phyloP scores from a whole-genome alignment of 2,888 invertebrate genomes.

The Rhingia campestris region DNA sequence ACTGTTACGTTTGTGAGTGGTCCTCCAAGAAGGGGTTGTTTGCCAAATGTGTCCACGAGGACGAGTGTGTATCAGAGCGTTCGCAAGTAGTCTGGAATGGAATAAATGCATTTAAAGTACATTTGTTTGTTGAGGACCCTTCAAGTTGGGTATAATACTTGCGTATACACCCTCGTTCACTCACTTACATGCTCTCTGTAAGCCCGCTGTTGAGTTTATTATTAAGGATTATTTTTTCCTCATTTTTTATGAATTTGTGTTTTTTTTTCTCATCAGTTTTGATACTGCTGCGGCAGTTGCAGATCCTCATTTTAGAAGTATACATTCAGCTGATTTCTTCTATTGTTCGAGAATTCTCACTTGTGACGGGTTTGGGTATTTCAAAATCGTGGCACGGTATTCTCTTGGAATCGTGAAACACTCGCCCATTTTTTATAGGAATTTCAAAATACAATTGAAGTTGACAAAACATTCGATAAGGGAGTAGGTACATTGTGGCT shows the following conservation, averaged over 20 bases:
- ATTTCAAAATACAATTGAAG: slow-evolving; percentile 52
- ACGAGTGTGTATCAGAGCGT: slow-evolving; percentile 53
- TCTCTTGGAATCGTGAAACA: slow-evolving; percentile 43
- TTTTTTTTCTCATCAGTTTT: slow-evolving; percentile 25
- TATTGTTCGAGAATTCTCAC: slow-evolving; percentile 50
- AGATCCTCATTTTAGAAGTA: slow-evolving; percentile 58
- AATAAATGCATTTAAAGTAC: slow-evolving; percentile 75
- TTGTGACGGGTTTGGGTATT: slow-evolving; percentile 3
- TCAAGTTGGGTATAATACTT: slow-evolving; percentile 68
- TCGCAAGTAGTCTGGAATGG: slow-evolving; percentile 68
- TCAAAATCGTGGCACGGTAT: slow-evolving; percentile 12
- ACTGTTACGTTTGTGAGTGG: slow-evolving; percentile 44
- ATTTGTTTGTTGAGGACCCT: slow-evolving; percentile 71
- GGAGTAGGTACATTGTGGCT: slow-evolving; percentile 37
- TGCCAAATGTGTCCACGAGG: slow-evolving; percentile 72
- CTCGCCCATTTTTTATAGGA: slow-evolving; percentile 10
- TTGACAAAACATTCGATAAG: slow-evolving; percentile 67
- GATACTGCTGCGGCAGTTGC: slow-evolving; percentile 26
- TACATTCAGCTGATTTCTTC: slow-evolving; percentile 65
- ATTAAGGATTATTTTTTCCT: slow-evolving; percentile 71
- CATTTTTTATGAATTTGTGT: slow-evolving; percentile 12
- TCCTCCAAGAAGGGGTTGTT: slow-evolving; percentile 68
- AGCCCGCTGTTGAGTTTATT: slow-evolving; percentile 65
- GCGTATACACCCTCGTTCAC: slow-evolving; percentile 59
- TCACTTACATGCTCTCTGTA: slow-evolving; percentile 56